A percentile compares a stretch with the other conserved stretches of the same genome.
Evolutionary conservation across 2,888 invertebrate genomes (phyloP).

Genomic region (Rotaria socialis): DNA sequence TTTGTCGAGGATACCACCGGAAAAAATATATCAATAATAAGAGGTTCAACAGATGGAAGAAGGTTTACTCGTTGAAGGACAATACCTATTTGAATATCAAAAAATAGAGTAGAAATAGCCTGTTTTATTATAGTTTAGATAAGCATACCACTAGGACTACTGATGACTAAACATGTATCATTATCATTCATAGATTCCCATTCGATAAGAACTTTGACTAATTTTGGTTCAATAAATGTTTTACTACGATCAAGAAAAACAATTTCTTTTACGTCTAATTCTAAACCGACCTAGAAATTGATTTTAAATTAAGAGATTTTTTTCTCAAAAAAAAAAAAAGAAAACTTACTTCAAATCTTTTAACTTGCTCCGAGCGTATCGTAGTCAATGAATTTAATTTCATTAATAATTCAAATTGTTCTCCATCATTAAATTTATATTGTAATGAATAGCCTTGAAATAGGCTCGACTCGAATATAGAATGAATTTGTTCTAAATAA

Average conservation of each 20-base stretch:
- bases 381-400: no score
- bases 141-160: background rate
- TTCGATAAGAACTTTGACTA: background rate
- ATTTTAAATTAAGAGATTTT: no score
- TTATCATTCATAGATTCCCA: background rate
- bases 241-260: background rate
- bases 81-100: background rate
- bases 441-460: slow-evolving; percentile 28
- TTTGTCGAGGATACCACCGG: background rate
- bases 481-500: slow-evolving; percentile 20
- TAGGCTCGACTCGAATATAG: background rate
- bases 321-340: background rate
- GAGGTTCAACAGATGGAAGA: background rate
- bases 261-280: slow-evolving; percentile 7
- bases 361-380: background rate
- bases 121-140: background rate
- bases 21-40: background rate
- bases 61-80: background rate
- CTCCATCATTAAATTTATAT: background rate
- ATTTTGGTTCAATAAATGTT: slow-evolving; percentile 12
- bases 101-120: no score
- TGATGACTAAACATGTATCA: background rate
- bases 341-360: background rate
- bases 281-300: background rate
- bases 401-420: slow-evolving; percentile 2